Conservation (phyloP, 1,140 invertebrate genomes). For the Caerostris darwini region DNA sequence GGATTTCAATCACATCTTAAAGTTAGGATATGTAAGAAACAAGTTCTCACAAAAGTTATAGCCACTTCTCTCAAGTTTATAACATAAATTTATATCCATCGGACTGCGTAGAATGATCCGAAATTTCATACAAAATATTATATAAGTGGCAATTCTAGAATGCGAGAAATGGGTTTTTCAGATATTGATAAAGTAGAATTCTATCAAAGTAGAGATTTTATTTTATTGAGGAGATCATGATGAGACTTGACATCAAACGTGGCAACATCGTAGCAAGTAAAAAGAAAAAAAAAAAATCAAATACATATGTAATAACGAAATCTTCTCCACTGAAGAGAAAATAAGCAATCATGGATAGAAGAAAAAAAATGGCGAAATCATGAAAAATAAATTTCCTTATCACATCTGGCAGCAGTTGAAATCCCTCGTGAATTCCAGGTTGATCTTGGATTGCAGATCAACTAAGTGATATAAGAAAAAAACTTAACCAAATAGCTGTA, state of each 20-base stretch:
- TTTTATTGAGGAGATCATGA: neutral
- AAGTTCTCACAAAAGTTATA: too few species aligned
- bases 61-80: too few species aligned
- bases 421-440: neutral
- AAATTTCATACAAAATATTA: too few species aligned
- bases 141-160: too few species aligned
- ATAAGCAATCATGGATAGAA: neutral
- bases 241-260: neutral
- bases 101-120: too few species aligned
- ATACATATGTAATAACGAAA: neutral
- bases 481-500: neutral
- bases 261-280: too few species aligned
- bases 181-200: too few species aligned
- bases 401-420: slow-evolving; percentile 5
- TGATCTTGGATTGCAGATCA: neutral
- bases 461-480: neutral
- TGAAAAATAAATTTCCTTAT: slow-evolving; percentile 55
- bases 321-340: neutral
- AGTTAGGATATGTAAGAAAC: too few species aligned
- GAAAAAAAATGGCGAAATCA: neutral
- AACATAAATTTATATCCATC: too few species aligned
- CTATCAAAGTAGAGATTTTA: too few species aligned
- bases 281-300: neutral
- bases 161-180: too few species aligned
- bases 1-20: too few species aligned